Evolutionary conservation across 2,113 vertebrate species (phyloP).

Genomic region (Rhinopomastus cyanomelas): DNA sequence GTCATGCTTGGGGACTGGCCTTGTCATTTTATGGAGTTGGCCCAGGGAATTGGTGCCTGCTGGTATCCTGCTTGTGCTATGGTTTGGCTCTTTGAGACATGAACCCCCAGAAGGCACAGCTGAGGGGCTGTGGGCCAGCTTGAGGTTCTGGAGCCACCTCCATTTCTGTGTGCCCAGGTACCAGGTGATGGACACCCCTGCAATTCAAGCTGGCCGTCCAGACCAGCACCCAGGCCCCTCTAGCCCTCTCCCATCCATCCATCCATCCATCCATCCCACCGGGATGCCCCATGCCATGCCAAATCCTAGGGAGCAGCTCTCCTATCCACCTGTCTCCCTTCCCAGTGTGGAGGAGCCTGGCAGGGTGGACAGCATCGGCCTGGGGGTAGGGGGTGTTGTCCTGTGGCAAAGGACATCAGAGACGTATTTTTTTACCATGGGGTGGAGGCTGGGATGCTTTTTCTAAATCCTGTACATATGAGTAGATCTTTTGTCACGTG

Average conservation of each 20-base stretch:
- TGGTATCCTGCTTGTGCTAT: background rate
- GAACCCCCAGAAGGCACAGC: accelerated
- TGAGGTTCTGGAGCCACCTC: background rate
- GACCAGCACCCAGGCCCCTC: background rate
- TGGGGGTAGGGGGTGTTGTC: background rate
- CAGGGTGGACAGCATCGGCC: background rate
- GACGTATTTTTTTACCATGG: conserved; percentile 60
- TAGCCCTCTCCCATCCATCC: background rate
- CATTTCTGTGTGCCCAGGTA: background rate
- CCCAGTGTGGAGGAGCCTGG: background rate
- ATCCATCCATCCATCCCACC: background rate
- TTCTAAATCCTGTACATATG: conserved; percentile 75
- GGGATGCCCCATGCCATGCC: background rate
- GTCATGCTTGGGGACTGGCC: accelerated
- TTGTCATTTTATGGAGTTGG: background rate
- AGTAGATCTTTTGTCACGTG: conserved; percentile 57
- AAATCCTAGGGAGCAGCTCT: background rate
- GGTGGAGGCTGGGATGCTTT: conserved; percentile 63
- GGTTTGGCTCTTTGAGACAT: background rate
- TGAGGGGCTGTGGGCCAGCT: background rate
- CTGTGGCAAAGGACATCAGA: conserved; percentile 19
- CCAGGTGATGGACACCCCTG: background rate
- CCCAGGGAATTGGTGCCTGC: background rate
- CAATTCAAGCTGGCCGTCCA: background rate
- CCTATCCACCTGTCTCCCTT: background rate